phyloP scores from a whole-genome alignment of 2,113 vertebrate species.

The Pelecanoides urinatrix region DNA sequence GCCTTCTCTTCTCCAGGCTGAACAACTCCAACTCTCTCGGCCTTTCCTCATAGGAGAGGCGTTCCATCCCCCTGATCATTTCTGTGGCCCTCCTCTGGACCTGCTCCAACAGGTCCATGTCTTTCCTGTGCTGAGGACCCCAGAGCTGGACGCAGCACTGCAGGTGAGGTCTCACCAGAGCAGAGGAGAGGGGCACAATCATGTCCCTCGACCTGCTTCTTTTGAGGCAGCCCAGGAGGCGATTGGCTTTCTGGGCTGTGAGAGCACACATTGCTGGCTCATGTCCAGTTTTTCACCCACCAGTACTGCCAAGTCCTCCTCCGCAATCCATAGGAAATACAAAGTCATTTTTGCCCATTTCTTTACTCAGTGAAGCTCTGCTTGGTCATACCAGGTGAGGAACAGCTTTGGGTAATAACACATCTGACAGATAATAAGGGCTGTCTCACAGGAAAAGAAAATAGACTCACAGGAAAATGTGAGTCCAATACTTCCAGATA shows the following conservation, averaged over 20 bases:
- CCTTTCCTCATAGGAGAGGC: no score
- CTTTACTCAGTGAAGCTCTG: background rate
- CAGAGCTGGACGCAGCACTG: fast-evolving
- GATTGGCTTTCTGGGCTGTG: fast-evolving
- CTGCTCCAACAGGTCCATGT: no score
- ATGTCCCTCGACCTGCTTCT: fast-evolving
- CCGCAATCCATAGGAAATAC: background rate
- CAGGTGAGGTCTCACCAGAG: background rate
- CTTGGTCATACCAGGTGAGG: background rate
- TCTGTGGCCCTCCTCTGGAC: no score
- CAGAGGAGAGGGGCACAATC: background rate
- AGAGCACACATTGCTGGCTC: background rate
- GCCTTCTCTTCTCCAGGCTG: no score
- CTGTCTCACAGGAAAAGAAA: background rate
- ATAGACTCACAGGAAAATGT: background rate
- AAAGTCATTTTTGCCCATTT: background rate
- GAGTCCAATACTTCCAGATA: background rate
- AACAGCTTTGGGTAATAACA: background rate
- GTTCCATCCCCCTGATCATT: no score
- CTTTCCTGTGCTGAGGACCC: background rate
- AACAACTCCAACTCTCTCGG: no score
- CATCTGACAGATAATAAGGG: background rate
- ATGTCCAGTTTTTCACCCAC: background rate
- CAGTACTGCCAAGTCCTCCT: background rate
- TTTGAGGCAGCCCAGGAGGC: background rate